Evolutionary conservation across 1,140 invertebrate genomes (phyloP).

Genomic region (Hylyphantes graminicola): DNA sequence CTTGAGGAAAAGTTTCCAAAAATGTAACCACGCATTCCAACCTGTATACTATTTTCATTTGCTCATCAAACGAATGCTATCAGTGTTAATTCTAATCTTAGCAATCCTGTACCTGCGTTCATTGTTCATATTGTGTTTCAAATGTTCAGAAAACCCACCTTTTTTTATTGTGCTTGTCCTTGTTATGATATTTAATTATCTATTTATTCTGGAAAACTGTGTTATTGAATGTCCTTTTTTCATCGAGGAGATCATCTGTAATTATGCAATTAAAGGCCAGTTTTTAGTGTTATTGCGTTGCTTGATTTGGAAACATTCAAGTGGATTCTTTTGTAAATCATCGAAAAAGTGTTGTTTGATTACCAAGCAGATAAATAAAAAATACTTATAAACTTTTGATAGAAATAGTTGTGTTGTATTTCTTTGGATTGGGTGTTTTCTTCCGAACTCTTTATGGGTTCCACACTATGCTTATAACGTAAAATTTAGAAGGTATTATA

Average conservation of each 20-base stretch:
- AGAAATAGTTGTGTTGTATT: too few species aligned
- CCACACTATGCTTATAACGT: too few species aligned
- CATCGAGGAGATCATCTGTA: slow-evolving; percentile 46
- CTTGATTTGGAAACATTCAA: background rate
- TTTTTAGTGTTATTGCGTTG: slow-evolving; percentile 57
- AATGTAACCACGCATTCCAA: too few species aligned
- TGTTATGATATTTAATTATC: slow-evolving; percentile 61
- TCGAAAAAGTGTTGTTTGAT: background rate
- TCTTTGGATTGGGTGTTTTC: too few species aligned
- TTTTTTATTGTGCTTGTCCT: slow-evolving; percentile 48
- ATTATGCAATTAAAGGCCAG: slow-evolving; percentile 60
- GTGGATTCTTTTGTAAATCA: background rate
- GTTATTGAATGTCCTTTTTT: slow-evolving; percentile 55
- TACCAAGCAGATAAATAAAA: too few species aligned
- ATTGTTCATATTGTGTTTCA: slow-evolving; percentile 52
- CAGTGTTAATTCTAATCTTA: background rate
- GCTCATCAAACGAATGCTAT: too few species aligned
- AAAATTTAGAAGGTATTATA: too few species aligned
- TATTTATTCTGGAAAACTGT: slow-evolving; percentile 60
- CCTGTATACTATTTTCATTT: too few species aligned
- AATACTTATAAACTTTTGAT: too few species aligned
- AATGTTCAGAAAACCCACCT: slow-evolving; percentile 57
- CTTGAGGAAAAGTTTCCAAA: too few species aligned
- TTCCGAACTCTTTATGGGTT: too few species aligned
- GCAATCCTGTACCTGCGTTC: slow-evolving; percentile 38